These are phyloP conservation scores for Synanthedon myopaeformis DNA, from an alignment of 2,888 invertebrate genomes.

Conservation along the genomic window DNA sequence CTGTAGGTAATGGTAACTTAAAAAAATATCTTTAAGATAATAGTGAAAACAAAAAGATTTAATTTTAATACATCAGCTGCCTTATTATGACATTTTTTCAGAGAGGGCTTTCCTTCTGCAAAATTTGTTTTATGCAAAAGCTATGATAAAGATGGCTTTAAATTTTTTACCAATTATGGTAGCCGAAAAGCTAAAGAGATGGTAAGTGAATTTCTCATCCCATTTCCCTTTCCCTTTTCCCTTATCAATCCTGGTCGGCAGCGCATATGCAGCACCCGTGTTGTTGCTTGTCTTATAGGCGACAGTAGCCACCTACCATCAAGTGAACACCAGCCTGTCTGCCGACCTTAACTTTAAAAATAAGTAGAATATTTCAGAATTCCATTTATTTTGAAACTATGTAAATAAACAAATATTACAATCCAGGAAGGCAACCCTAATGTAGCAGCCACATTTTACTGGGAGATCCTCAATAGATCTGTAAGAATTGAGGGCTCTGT, in stretches of 20 bases:
- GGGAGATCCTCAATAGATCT: slow-evolving; percentile 85
- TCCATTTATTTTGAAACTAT: background rate
- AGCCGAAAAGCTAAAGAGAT: slow-evolving; percentile 93
- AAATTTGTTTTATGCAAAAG: slow-evolving; percentile 93
- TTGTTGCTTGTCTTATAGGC: background rate
- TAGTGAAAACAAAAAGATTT: too few relatives aligned
- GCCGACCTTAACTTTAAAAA: too few relatives aligned
- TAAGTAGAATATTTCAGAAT: background rate
- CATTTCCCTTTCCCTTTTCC: too few relatives aligned
- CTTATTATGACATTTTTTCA: slow-evolving; percentile 31
- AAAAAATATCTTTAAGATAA: too few relatives aligned
- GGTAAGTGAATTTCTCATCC: slow-evolving; percentile 46
- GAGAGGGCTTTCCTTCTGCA: slow-evolving; percentile 86
- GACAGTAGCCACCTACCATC: too few relatives aligned
- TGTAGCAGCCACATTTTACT: slow-evolving; percentile 92
- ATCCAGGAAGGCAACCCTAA: slow-evolving; percentile 83
- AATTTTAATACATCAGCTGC: too few relatives aligned
- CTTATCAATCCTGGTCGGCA: too few relatives aligned
- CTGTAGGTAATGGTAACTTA: too few relatives aligned
- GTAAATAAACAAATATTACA: slow-evolving; percentile 1
- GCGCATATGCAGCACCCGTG: too few relatives aligned
- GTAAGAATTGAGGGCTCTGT: slow-evolving; percentile 92
- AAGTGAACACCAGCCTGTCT: too few relatives aligned
- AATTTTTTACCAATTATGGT: slow-evolving; percentile 93
- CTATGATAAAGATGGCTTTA: slow-evolving; percentile 87